A percentile compares a stretch with the other conserved stretches of the same genome.
These are phyloP conservation scores for Drosophila eugracilis DNA, from an alignment of 1,140 invertebrate species.

Conservation along the genomic window DNA sequence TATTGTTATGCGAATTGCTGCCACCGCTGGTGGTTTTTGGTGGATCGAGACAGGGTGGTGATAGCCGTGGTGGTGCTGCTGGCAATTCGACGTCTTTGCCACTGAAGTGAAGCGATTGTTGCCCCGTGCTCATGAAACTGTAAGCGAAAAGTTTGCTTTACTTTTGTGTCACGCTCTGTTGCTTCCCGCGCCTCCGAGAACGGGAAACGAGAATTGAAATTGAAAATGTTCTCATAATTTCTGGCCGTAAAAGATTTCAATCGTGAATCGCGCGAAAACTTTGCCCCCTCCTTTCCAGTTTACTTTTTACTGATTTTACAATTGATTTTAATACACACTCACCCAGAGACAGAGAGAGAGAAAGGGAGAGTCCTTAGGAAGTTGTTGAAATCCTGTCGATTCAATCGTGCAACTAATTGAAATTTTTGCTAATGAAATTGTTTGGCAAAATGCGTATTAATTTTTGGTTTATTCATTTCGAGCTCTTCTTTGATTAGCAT, in stretches of 20 bases:
- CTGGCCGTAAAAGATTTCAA: constrained; percentile 81
- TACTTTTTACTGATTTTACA: constrained; percentile 77
- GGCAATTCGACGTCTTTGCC: constrained; percentile 71
- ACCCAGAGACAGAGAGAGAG: too few relatives aligned
- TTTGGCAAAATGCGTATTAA: constrained; percentile 54
- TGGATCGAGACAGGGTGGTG: constrained; percentile 11
- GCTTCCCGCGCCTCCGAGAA: constrained; percentile 35
- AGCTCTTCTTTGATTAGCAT: constrained; percentile 34
- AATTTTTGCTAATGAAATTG: constrained; percentile 76
- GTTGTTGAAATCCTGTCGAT: constrained; percentile 80
- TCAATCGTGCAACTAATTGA: constrained; percentile 82
- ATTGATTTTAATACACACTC: constrained; percentile 72
- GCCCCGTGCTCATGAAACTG: constrained; percentile 73
- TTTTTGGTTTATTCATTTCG: constrained; percentile 28
- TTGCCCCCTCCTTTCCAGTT: constrained; percentile 61
- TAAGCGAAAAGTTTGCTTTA: constrained; percentile 81
- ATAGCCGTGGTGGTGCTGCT: constrained; percentile 26
- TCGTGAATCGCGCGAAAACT: constrained; percentile 79
- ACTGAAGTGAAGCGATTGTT: constrained; percentile 52
- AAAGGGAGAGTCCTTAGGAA: too few relatives aligned
- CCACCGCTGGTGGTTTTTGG: constrained; percentile 28
- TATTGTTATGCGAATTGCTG: constrained; percentile 73
- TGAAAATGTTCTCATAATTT: constrained; percentile 81
- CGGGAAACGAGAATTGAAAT: constrained; percentile 51
- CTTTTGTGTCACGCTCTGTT: constrained; percentile 81